These are phyloP conservation scores for Eumacrocentrus americanus DNA, from an alignment of 2,888 invertebrate species.

Conservation along the genomic window DNA sequence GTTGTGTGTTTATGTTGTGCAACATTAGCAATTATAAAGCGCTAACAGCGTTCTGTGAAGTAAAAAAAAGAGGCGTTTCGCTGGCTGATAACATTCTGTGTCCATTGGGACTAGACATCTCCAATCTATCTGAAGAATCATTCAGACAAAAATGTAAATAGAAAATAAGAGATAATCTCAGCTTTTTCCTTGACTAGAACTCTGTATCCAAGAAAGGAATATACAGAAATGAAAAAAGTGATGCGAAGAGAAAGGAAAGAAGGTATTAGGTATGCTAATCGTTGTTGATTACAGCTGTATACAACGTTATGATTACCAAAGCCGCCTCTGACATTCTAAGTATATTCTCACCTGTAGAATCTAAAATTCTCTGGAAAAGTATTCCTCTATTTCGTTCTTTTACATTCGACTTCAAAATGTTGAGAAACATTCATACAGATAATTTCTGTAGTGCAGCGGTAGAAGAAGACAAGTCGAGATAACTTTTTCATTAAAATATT, in stretches of 20 bases:
- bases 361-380: neutral
- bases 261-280: constrained; percentile 5
- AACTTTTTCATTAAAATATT: no score
- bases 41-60: neutral
- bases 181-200: no score
- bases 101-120: no score
- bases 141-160: no score
- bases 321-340: neutral
- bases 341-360: neutral
- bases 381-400: no score
- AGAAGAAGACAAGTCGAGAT: no score
- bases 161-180: no score
- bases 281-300: neutral
- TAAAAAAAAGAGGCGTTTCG: neutral
- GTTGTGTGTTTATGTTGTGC: constrained; percentile 8
- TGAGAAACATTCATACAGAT: neutral
- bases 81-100: neutral
- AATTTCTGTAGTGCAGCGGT: no score
- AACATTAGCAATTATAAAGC: neutral
- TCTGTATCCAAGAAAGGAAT: neutral
- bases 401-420: neutral
- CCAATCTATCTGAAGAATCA: no score
- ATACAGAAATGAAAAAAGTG: neutral
- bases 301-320: neutral
- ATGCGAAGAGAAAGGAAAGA: constrained; percentile 8